Percentiles rank a stretch among this genome's conserved stretches.
These are phyloP conservation scores for Drosophila aldrichi DNA, from an alignment of 2,888 invertebrate genomes.

Conservation along the genomic window DNA sequence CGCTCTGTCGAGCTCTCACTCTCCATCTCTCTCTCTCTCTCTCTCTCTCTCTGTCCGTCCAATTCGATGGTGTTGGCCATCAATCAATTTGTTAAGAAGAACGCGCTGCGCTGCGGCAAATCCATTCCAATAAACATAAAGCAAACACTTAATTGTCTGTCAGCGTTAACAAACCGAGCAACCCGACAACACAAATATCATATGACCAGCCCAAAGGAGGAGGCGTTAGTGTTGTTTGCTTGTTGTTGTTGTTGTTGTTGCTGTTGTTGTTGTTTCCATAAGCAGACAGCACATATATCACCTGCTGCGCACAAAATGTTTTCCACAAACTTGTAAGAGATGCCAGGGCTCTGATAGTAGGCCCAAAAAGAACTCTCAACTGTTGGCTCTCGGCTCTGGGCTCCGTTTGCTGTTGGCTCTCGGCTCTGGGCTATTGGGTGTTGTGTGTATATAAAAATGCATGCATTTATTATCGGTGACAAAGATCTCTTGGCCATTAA, in stretches of 20 bases:
- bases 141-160: conserved; percentile 82
- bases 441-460: conserved; percentile 59
- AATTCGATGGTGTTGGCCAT: conserved; percentile 60
- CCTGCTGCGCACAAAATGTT: conserved; percentile 79
- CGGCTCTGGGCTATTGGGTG: conserved; percentile 16
- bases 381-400: conserved; percentile 14
- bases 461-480: conserved; percentile 78
- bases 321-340: conserved; percentile 81
- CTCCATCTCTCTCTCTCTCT: not conserved
- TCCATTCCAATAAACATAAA: conserved; percentile 81
- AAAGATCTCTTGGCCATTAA: conserved; percentile 82
- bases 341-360: conserved; percentile 69
- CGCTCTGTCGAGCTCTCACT: not conserved
- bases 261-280: conserved; percentile 53
- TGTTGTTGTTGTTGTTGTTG: conserved; percentile 28
- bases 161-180: conserved; percentile 80
- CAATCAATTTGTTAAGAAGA: conserved; percentile 78
- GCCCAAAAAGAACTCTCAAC: conserved; percentile 55
- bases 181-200: conserved; percentile 78
- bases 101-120: conserved; percentile 54
- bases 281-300: conserved; percentile 77
- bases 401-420: not conserved
- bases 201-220: conserved; percentile 62
- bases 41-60: not conserved
- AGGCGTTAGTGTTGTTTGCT: conserved; percentile 56